A percentile compares a stretch with the other conserved stretches of the same genome.
These are phyloP conservation scores for Hanleya hanleyi DNA, from an alignment of 2,888 invertebrate genomes.

Conservation along the genomic window DNA sequence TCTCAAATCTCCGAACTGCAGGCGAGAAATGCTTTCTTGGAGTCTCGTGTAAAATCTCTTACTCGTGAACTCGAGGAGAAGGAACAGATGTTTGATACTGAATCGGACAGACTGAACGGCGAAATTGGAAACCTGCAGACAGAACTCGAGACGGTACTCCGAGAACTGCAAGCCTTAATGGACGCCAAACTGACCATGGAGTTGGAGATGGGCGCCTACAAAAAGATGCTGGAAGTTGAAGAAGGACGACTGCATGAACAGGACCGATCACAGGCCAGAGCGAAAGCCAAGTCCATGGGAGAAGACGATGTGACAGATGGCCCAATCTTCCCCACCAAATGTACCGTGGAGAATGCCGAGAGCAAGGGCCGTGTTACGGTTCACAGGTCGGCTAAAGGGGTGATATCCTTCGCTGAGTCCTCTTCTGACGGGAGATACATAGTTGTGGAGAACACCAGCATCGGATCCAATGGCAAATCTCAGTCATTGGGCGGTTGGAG, in stretches of 20 bases:
- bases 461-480: conserved; percentile 35
- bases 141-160: conserved; percentile 43
- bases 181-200: conserved; percentile 76
- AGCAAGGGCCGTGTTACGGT: conserved; percentile 37
- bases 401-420: conserved; percentile 27
- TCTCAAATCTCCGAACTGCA: conserved; percentile 40
- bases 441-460: conserved; percentile 39
- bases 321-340: background rate
- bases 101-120: background rate
- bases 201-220: conserved; percentile 76
- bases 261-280: too few relatives aligned
- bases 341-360: conserved; percentile 9
- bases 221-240: conserved; percentile 76
- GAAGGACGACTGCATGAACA: conserved; percentile 69
- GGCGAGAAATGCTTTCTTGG: conserved; percentile 19
- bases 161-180: conserved; percentile 56
- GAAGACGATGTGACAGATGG: background rate
- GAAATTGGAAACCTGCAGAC: conserved; percentile 32
- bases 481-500: conserved; percentile 3
- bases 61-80: conserved; percentile 13
- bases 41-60: background rate
- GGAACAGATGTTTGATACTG: conserved; percentile 33
- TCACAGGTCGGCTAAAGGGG: conserved; percentile 38
- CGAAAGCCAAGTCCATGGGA: background rate
- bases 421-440: conserved; percentile 35